phyloP scores from a whole-genome alignment of 2,797 vertebrate species.

The Micropoecilia bifurca region DNA sequence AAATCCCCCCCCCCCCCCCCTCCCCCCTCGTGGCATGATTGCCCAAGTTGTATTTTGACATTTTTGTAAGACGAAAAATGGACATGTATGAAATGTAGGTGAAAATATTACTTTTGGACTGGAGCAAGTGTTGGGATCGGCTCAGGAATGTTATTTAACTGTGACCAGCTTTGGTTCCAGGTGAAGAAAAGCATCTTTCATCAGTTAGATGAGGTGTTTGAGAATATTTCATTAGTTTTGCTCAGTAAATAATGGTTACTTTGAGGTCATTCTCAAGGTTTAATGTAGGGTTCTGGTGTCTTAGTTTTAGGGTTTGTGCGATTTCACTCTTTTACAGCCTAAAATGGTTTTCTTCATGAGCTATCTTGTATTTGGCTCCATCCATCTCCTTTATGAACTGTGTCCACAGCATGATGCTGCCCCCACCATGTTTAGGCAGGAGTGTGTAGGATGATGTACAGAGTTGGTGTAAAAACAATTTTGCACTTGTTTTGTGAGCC shows the following conservation, averaged over 20 bases:
- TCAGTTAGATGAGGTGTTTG: neutral
- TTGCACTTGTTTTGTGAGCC: neutral
- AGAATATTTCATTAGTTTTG: neutral
- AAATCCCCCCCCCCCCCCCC: too few species aligned
- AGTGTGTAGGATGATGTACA: neutral
- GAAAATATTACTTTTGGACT: too few species aligned
- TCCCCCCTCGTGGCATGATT: too few species aligned
- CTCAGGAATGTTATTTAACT: neutral
- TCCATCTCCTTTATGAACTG: neutral
- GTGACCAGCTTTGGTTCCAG: neutral
- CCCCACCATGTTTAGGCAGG: neutral
- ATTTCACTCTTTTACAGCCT: neutral
- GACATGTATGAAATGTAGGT: too few species aligned
- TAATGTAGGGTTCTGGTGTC: neutral
- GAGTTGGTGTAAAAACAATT: neutral
- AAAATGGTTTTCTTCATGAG: neutral
- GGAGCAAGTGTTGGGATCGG: too few species aligned
- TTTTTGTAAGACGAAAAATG: too few species aligned
- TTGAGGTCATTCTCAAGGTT: neutral
- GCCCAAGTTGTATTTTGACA: too few species aligned
- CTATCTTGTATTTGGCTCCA: neutral
- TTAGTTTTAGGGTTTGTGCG: neutral
- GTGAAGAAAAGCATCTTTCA: neutral
- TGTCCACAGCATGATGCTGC: neutral
- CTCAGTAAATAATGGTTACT: too few species aligned